Evolutionary conservation across 2,113 vertebrate species (phyloP).

Genomic region (Cheilinus undulatus): DNA sequence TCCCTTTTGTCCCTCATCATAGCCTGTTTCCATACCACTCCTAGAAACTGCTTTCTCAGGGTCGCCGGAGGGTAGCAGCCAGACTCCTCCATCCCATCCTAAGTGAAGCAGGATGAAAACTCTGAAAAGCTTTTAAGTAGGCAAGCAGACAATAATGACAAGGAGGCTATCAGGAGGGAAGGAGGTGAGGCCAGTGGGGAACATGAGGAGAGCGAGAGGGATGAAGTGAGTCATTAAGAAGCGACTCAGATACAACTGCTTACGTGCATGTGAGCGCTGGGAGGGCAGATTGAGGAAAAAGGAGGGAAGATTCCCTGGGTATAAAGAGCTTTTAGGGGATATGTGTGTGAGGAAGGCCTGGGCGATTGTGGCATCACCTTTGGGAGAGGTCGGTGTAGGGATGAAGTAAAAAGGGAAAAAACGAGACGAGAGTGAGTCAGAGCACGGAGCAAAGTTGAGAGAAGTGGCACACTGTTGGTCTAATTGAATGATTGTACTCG

Average conservation of each 20-base stretch:
- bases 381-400: conserved; percentile 28
- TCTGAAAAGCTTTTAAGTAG: conserved; percentile 76
- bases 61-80: conserved; percentile 43
- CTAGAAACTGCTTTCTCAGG: neutral
- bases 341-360: conserved; percentile 32
- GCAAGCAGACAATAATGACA: conserved; percentile 56
- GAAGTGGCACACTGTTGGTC: conserved; percentile 56
- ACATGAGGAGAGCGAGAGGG: conserved; percentile 21
- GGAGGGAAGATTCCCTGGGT: conserved; percentile 49
- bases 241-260: conserved; percentile 28
- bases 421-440: conserved; percentile 20
- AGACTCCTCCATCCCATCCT: conserved; percentile 42
- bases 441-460: conserved; percentile 46
- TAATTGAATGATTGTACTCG: conserved; percentile 78
- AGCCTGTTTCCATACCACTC: neutral
- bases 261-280: conserved; percentile 3
- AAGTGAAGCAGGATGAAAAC: conserved; percentile 62
- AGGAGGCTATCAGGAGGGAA: conserved; percentile 57
- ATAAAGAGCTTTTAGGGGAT: conserved; percentile 71
- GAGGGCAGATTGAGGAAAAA: conserved; percentile 40
- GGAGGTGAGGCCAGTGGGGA: conserved; percentile 41
- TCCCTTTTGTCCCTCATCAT: neutral
- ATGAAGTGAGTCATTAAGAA: conserved; percentile 64
- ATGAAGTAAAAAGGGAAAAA: neutral
- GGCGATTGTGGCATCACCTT: conserved; percentile 24